Conservation (phyloP, 2,113 vertebrate species). For the Hippoglossus stenolepis region DNA sequence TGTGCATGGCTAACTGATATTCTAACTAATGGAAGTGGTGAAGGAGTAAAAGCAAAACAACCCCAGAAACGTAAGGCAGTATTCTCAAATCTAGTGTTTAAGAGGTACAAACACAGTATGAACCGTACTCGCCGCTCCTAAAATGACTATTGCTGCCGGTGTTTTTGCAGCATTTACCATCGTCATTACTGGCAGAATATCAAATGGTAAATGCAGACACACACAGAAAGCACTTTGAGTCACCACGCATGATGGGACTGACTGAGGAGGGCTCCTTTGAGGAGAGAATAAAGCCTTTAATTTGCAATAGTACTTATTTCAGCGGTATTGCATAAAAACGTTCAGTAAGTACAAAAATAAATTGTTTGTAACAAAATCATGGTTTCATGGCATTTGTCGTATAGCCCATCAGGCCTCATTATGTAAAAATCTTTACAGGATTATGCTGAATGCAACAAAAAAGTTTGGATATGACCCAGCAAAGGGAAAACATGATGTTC, state of each 20-base stretch:
- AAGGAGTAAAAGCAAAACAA: conserved; percentile 30
- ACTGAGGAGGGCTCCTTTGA: conserved; percentile 61
- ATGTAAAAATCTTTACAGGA: conserved; percentile 70
- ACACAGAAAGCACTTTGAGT: conserved; percentile 70
- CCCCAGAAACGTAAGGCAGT: conserved; percentile 55
- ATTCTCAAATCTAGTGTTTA: conserved; percentile 53
- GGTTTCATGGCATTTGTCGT: conserved; percentile 71
- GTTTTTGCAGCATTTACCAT: conserved; percentile 56
- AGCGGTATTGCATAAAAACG: conserved; percentile 74
- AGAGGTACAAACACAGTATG: conserved; percentile 40
- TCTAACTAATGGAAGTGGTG: conserved; percentile 25
- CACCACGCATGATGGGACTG: conserved; percentile 53
- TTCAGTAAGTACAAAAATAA: conserved; percentile 80
- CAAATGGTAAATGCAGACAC: conserved; percentile 58
- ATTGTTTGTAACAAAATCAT: conserved; percentile 79
- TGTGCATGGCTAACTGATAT: conserved; percentile 31
- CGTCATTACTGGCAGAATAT: conserved; percentile 46
- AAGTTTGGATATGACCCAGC: conserved; percentile 39
- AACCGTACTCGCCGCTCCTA: conserved; percentile 30
- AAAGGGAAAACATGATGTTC: conserved; percentile 42
- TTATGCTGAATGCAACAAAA: conserved; percentile 54
- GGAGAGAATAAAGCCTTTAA: conserved; percentile 70
- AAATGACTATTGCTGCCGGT: conserved; percentile 33
- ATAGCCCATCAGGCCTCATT: conserved; percentile 55
- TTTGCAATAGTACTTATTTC: conserved; percentile 64